Evolutionary conservation across 1,140 invertebrate genomes (phyloP).

Genomic region (Lordiphosa stackelbergi): DNA sequence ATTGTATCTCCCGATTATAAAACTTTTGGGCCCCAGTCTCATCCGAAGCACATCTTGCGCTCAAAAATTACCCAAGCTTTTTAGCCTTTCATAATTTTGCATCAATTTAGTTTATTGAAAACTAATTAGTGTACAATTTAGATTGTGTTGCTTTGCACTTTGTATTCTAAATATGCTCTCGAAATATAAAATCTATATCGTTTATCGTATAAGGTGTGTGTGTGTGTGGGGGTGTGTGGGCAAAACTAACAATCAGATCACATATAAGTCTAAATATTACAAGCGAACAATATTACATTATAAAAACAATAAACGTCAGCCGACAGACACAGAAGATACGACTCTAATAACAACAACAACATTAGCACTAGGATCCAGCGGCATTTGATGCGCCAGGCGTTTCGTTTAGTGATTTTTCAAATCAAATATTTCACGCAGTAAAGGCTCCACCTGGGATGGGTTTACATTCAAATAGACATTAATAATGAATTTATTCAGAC

Average conservation of each 20-base stretch:
- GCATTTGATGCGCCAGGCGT: conserved; percentile 52
- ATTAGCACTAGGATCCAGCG: conserved; percentile 37
- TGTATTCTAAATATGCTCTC: conserved; percentile 73
- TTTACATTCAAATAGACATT: conserved; percentile 93
- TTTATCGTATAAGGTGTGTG: conserved; percentile 31
- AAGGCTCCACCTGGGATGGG: conserved; percentile 91
- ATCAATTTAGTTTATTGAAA: conserved; percentile 65
- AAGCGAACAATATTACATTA: conserved; percentile 64
- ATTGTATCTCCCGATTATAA: too few relatives aligned
- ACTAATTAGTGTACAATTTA: conserved; percentile 58
- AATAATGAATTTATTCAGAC: conserved; percentile 88
- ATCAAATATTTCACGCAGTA: conserved; percentile 95
- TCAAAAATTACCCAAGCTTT: too few relatives aligned
- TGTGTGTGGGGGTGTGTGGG: conserved; percentile 15
- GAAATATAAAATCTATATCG: conserved; percentile 71
- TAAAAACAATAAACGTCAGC: conserved; percentile 21
- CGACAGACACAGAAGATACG: conserved; percentile 36
- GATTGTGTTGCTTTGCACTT: conserved; percentile 70
- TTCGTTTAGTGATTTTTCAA: conserved; percentile 81
- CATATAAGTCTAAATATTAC: conserved; percentile 64
- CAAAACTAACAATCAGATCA: conserved; percentile 74
- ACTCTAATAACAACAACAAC: conserved; percentile 58
- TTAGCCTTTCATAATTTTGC: too few relatives aligned
- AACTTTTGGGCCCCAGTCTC: too few relatives aligned
- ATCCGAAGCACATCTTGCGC: too few relatives aligned